Conservation (phyloP, 2,888 invertebrate species). For the Protodeltote pygarga region DNA sequence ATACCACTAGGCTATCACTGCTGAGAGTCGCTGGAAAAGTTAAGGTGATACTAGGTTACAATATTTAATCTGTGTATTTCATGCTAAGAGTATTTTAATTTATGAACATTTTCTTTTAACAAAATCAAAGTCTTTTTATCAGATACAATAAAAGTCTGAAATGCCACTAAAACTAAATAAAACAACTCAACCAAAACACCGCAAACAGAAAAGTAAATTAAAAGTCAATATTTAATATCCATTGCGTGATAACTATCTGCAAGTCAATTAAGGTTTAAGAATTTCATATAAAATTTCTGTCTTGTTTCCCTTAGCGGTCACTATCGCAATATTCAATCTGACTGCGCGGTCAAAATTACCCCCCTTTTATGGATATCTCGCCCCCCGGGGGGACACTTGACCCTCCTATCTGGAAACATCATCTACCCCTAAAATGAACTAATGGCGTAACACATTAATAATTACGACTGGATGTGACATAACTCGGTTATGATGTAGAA, state of each 20-base stretch:
- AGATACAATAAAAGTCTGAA: too few relatives aligned
- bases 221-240: slow-evolving; percentile 75
- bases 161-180: slow-evolving; percentile 46
- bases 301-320: slow-evolving; percentile 76
- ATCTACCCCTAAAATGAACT: slow-evolving; percentile 84
- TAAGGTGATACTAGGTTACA: too few relatives aligned
- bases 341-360: slow-evolving; percentile 83
- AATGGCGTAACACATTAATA: slow-evolving; percentile 71
- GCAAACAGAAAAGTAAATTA: slow-evolving; percentile 72
- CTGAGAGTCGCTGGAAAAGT: too few relatives aligned
- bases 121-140: too few relatives aligned
- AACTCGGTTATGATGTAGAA: slow-evolving; percentile 1
- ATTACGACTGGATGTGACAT: slow-evolving; percentile 57
- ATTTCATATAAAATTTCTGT: slow-evolving; percentile 83
- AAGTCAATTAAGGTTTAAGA: slow-evolving; percentile 82
- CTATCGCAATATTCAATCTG: slow-evolving; percentile 82
- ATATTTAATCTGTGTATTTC: too few relatives aligned
- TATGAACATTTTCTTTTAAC: too few relatives aligned
- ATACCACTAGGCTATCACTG: too few relatives aligned
- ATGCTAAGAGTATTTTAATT: too few relatives aligned
- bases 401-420: slow-evolving; percentile 84
- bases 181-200: slow-evolving; percentile 52
- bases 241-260: slow-evolving; percentile 76
- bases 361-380: slow-evolving; percentile 83
- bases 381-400: slow-evolving; percentile 85